These are phyloP conservation scores for Bubalus kerabau DNA, from an alignment of 2,113 vertebrate species.

Conservation along the genomic window DNA sequence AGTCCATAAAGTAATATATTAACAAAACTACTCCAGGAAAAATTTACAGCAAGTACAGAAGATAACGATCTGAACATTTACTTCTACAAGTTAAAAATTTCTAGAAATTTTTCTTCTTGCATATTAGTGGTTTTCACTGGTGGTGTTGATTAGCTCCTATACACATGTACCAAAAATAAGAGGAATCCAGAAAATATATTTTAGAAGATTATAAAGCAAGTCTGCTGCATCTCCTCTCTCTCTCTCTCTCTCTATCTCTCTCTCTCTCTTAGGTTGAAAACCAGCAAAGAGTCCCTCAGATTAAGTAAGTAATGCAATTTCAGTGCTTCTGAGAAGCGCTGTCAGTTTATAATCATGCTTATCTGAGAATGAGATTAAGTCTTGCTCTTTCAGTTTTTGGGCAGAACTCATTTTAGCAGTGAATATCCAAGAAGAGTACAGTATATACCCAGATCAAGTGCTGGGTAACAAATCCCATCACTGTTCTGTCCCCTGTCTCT, in stretches of 20 bases:
- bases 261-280: not conserved
- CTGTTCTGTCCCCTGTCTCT: not conserved
- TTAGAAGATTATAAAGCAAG: not conserved
- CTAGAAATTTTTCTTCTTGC: not conserved
- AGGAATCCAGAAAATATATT: not conserved
- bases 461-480: too few relatives aligned
- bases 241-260: not conserved
- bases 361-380: not conserved
- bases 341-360: not conserved
- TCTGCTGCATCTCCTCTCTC: not conserved
- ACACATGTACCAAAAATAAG: not conserved
- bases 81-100: not conserved
- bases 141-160: not conserved
- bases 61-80: not conserved
- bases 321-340: not conserved
- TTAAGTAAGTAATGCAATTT: not conserved
- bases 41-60: not conserved
- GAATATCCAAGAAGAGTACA: not conserved
- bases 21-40: not conserved
- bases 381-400: not conserved
- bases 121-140: not conserved
- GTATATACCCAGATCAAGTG: not conserved
- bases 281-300: not conserved
- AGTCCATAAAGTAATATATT: not conserved
- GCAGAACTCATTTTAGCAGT: not conserved